Conservation (phyloP, 1,140 invertebrate genomes). For the Cyrtorhinus lividipennis region DNA sequence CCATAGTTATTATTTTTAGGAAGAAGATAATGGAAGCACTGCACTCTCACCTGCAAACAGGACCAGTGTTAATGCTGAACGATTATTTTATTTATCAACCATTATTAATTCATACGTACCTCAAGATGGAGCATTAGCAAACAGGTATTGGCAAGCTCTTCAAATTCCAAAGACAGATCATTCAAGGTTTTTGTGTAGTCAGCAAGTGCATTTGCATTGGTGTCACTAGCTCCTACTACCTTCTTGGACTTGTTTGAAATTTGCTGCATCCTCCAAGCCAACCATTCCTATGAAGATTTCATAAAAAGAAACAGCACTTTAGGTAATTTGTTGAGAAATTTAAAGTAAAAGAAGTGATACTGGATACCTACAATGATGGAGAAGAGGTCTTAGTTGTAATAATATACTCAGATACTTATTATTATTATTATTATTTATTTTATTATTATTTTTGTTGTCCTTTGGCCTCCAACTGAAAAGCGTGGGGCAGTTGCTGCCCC, state of each 20-base stretch:
- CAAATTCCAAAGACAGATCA: constrained; percentile 60
- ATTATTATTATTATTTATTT: too few relatives aligned
- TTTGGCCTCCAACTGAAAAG: too few relatives aligned
- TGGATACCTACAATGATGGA: too few relatives aligned
- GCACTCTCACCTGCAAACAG: constrained; percentile 55
- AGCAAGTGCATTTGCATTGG: neutral
- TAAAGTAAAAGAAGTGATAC: too few relatives aligned
- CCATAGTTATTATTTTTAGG: constrained; percentile 38
- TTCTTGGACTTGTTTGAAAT: neutral
- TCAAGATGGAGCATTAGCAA: constrained; percentile 83
- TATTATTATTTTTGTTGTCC: too few relatives aligned
- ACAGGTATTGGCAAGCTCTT: constrained; percentile 79
- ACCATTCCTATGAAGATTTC: constrained; percentile 45
- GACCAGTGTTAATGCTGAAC: too few relatives aligned
- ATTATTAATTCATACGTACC: too few relatives aligned
- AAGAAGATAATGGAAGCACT: constrained; percentile 84
- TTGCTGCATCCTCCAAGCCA: constrained; percentile 39
- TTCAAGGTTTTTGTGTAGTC: constrained; percentile 18
- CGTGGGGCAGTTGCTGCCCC: too few relatives aligned
- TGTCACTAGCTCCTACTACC: neutral
- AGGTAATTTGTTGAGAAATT: too few relatives aligned
- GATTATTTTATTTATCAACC: neutral
- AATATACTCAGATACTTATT: too few relatives aligned
- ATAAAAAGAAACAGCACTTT: too few relatives aligned
- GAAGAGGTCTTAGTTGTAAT: too few relatives aligned